Conservation (phyloP, 2,113 vertebrate species). For the Sceloporus undulatus region DNA sequence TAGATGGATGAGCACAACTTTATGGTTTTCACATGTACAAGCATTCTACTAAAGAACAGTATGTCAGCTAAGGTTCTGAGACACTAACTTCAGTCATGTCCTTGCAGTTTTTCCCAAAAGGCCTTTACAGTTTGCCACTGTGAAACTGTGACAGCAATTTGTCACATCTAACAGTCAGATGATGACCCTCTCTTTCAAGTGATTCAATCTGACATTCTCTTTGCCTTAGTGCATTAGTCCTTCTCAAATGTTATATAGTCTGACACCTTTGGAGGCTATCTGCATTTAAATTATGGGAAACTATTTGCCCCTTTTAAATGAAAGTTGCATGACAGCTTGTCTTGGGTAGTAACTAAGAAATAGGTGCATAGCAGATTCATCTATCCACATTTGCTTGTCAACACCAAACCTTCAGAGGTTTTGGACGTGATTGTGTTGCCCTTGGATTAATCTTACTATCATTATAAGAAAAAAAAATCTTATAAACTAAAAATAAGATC, state of each 20-base stretch:
- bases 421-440: neutral
- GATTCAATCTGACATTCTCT: constrained; percentile 66
- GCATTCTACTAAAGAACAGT: neutral
- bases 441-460: neutral
- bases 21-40: neutral
- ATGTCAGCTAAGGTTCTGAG: neutral
- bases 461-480: neutral
- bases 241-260: constrained; percentile 52
- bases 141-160: constrained; percentile 51
- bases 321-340: constrained; percentile 54
- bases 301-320: constrained; percentile 38
- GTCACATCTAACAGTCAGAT: constrained; percentile 48
- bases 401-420: neutral
- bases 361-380: neutral
- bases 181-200: constrained; percentile 55
- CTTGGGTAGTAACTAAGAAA: constrained; percentile 26
- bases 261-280: constrained; percentile 53
- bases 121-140: constrained; percentile 18
- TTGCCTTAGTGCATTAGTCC: constrained; percentile 46
- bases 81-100: constrained; percentile 32
- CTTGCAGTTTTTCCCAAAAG: constrained; percentile 50
- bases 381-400: constrained; percentile 4
- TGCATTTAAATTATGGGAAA: constrained; percentile 65
- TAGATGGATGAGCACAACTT: neutral
- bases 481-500: neutral